Conservation (phyloP, 2,113 vertebrate species). For the Callipepla californica region DNA sequence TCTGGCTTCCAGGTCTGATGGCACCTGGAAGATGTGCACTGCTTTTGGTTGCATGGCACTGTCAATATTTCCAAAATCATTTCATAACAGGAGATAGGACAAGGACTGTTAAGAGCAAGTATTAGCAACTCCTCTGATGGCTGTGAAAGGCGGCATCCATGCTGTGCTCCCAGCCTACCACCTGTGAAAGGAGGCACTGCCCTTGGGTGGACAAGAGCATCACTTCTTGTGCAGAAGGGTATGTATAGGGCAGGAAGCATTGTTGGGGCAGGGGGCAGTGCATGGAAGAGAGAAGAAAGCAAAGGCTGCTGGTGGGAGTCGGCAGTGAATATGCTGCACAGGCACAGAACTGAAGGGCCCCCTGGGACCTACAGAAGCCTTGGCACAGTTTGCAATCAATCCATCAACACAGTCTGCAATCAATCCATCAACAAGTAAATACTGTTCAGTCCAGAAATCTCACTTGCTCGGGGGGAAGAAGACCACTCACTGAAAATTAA, state of each 20-base stretch:
- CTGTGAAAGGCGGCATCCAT: no score
- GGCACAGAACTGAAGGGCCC: not conserved
- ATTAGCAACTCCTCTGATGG: not conserved
- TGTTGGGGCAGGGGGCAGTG: not conserved
- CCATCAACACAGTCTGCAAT: not conserved
- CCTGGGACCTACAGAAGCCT: not conserved
- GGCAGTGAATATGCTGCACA: fast-evolving
- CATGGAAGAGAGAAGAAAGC: not conserved
- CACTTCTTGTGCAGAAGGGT: fast-evolving
- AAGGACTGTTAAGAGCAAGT: not conserved
- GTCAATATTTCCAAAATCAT: not conserved
- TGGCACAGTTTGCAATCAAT: not conserved
- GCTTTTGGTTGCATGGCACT: not conserved
- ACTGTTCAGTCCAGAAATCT: not conserved
- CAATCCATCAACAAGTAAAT: not conserved
- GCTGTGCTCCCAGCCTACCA: not conserved
- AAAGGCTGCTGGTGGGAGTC: not conserved
- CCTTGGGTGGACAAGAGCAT: not conserved
- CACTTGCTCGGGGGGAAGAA: fast-evolving
- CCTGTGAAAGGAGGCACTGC: not conserved
- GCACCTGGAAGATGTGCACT: fast-evolving
- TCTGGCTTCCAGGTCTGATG: not conserved
- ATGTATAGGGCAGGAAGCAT: fast-evolving
- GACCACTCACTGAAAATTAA: not conserved
- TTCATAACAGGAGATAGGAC: not conserved